Conservation (phyloP, 2,113 vertebrate species). For the Sula dactylatra region DNA sequence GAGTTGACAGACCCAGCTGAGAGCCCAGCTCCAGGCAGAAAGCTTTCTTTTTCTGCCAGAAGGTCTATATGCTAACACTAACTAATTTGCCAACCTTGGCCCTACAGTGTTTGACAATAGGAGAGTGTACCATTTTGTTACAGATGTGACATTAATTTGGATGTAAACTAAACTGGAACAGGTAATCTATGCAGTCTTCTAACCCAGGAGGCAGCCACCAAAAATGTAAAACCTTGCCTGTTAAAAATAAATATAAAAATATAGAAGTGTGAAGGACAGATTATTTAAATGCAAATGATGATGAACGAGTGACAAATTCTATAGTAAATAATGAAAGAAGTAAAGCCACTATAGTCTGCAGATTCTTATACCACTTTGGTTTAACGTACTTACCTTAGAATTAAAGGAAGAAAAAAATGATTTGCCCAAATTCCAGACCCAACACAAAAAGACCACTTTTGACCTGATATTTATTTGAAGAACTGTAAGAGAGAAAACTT, state of each 20-base stretch:
- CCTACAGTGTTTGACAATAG: slow-evolving; percentile 71
- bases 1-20: slow-evolving; percentile 74
- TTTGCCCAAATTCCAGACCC: neutral
- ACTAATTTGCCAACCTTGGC: slow-evolving; percentile 78
- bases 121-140: slow-evolving; percentile 73
- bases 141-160: slow-evolving; percentile 74
- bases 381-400: neutral
- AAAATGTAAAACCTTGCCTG: neutral
- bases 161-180: slow-evolving; percentile 55
- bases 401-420: neutral
- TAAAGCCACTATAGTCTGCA: neutral
- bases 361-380: neutral
- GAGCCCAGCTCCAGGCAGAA: slow-evolving; percentile 65
- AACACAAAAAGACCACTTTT: neutral
- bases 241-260: neutral
- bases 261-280: neutral
- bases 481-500: neutral
- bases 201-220: neutral
- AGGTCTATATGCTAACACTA: slow-evolving; percentile 81
- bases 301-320: neutral
- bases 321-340: neutral
- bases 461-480: neutral
- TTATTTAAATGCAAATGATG: neutral
- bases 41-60: slow-evolving; percentile 72
- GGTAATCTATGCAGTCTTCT: slow-evolving; percentile 45